These are phyloP conservation scores for Erpobdella octoculata DNA, from an alignment of 2,888 invertebrate genomes.

Conservation along the genomic window DNA sequence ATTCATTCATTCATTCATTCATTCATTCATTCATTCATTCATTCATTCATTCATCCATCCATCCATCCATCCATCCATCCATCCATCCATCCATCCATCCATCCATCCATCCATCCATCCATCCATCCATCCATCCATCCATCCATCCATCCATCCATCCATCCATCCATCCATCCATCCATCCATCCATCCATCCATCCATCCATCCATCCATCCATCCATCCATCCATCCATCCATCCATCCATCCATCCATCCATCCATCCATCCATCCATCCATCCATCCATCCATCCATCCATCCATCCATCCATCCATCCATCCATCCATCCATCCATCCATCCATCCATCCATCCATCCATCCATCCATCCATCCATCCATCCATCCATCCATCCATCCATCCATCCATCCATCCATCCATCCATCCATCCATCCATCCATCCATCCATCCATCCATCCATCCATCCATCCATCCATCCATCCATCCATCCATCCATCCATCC, in stretches of 20 bases:
- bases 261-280: not conserved
- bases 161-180: not conserved
- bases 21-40: not conserved
- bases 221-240: not conserved
- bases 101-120: too few species aligned
- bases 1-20: not conserved
- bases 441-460: not conserved
- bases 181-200: not conserved
- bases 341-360: too few species aligned
- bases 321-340: not conserved
- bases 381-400: not conserved
- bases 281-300: conserved; percentile 3
- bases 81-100: not conserved
- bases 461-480: not conserved
- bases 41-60: not conserved
- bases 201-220: too few species aligned
- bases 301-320: not conserved
- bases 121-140: not conserved
- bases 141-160: not conserved
- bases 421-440: not conserved
- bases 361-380: not conserved
- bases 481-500: not conserved
- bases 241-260: not conserved
- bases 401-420: not conserved
- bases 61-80: not conserved